A percentile compares a stretch with the other conserved stretches of the same genome.
Evolutionary conservation across 1,140 invertebrate genomes (phyloP).

Genomic region (Plectrocnemia conspersa): DNA sequence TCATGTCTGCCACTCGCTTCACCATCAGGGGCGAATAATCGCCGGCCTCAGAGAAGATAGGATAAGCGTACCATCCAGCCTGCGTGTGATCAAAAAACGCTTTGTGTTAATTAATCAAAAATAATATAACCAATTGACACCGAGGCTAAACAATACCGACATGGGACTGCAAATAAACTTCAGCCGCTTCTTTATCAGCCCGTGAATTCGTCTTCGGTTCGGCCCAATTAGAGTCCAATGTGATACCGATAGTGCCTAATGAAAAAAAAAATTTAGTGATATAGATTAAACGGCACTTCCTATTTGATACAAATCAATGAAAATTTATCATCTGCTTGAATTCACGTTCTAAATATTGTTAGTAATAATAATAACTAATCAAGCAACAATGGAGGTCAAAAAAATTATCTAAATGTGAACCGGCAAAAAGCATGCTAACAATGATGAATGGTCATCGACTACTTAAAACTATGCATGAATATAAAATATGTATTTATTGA

Average conservation of each 20-base stretch:
- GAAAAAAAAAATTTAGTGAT: slow-evolving; percentile 31
- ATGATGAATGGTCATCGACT: no score
- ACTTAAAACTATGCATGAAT: no score
- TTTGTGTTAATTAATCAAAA: no score
- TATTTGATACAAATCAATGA: slow-evolving; percentile 1
- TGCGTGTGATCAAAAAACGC: slow-evolving; percentile 38
- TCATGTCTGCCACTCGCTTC: slow-evolving; percentile 55
- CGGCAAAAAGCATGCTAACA: no score
- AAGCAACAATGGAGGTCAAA: no score
- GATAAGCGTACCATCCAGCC: slow-evolving; percentile 63
- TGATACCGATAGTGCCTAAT: slow-evolving; percentile 61
- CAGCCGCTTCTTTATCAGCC: slow-evolving; percentile 55
- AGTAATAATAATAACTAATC: no score
- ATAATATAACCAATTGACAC: no score
- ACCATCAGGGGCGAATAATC: slow-evolving; percentile 65
- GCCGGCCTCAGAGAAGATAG: slow-evolving; percentile 59
- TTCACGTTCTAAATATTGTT: no score
- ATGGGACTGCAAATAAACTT: slow-evolving; percentile 55
- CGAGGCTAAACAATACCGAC: slow-evolving; percentile 45
- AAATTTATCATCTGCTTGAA: slow-evolving; percentile 3
- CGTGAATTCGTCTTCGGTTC: slow-evolving; percentile 52
- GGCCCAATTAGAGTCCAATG: slow-evolving; percentile 57
- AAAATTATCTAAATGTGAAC: no score
- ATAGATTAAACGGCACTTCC: background rate
- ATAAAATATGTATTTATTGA: no score